Evolutionary conservation across 1,140 invertebrate genomes (phyloP).

Genomic region (Periplaneta americana): DNA sequence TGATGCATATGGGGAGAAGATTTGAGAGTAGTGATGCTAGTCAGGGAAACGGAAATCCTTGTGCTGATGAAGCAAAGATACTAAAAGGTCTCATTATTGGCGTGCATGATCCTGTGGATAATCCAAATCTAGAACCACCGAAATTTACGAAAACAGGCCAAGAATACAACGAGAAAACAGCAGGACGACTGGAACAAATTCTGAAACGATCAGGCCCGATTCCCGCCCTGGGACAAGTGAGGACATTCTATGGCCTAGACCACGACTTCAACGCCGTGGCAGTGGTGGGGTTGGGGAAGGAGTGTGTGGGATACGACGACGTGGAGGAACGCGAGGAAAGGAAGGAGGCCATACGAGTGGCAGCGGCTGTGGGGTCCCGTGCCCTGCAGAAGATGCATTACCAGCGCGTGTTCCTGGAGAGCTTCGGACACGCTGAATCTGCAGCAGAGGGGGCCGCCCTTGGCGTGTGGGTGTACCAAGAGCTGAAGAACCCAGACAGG

Average conservation of each 20-base stretch:
- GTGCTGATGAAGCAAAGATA: too few relatives aligned
- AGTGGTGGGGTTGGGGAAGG: conserved; percentile 43
- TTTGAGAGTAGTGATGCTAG: too few relatives aligned
- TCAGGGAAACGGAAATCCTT: too few relatives aligned
- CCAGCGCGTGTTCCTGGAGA: conserved; percentile 41
- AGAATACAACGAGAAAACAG: not conserved
- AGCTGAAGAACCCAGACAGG: conserved; percentile 42
- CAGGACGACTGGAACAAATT: conserved; percentile 14
- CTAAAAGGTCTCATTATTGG: too few relatives aligned
- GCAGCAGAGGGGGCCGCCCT: conserved; percentile 45
- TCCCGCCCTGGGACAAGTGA: conserved; percentile 38
- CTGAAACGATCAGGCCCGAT: conserved; percentile 32
- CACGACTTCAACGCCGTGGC: conserved; percentile 36
- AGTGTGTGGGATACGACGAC: conserved; percentile 36
- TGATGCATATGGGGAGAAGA: too few relatives aligned
- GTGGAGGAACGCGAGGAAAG: conserved; percentile 42
- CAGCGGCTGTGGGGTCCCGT: conserved; percentile 39
- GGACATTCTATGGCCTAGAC: conserved; percentile 38
- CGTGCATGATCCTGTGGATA: too few relatives aligned
- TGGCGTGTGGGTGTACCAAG: conserved; percentile 42
- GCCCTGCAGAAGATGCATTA: conserved; percentile 36
- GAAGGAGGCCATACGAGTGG: conserved; percentile 41
- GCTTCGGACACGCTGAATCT: conserved; percentile 45
- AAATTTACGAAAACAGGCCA: too few relatives aligned
- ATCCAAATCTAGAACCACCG: too few relatives aligned